Evolutionary conservation across 1,140 invertebrate species (phyloP).

Genomic region (Sinella curviseta): DNA sequence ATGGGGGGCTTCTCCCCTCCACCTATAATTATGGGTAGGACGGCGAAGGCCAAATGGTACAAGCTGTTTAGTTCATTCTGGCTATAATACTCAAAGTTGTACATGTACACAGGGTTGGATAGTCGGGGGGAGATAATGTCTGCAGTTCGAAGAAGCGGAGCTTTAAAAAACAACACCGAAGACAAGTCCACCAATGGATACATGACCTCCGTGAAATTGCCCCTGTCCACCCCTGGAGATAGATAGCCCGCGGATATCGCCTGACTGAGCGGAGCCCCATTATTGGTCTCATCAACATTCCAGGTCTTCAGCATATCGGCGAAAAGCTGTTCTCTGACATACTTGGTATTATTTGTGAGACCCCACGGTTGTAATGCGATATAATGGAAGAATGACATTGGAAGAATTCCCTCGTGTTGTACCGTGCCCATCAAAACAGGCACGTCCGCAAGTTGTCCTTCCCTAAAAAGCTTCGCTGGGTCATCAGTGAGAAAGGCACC

Average conservation of each 20-base stretch:
- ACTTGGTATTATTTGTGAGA: neutral
- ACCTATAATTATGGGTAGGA: neutral
- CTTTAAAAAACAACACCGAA: slow-evolving; percentile 40
- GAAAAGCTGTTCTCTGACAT: neutral
- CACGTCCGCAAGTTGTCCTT: neutral
- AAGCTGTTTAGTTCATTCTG: slow-evolving; percentile 15
- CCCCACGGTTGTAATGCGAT: neutral
- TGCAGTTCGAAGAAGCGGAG: slow-evolving; percentile 32
- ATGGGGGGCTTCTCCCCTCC: slow-evolving; percentile 20
- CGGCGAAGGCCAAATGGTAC: slow-evolving; percentile 19
- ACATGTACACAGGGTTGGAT: slow-evolving; percentile 31
- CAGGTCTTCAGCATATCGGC: neutral
- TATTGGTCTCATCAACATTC: neutral
- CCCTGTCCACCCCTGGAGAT: neutral
- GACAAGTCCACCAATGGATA: slow-evolving; percentile 10
- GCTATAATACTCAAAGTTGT: slow-evolving; percentile 42
- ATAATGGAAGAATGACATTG: neutral
- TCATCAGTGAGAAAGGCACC: neutral
- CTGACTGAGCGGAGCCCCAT: neutral
- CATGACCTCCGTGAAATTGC: neutral
- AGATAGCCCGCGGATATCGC: neutral
- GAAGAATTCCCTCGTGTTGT: slow-evolving; percentile 17
- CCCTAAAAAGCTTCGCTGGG: neutral
- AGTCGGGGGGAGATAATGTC: slow-evolving; percentile 29
- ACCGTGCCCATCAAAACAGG: neutral